Base-by-base conservation (phyloP, 2,113 vertebrate species). In the Nibea coibor region DNA sequence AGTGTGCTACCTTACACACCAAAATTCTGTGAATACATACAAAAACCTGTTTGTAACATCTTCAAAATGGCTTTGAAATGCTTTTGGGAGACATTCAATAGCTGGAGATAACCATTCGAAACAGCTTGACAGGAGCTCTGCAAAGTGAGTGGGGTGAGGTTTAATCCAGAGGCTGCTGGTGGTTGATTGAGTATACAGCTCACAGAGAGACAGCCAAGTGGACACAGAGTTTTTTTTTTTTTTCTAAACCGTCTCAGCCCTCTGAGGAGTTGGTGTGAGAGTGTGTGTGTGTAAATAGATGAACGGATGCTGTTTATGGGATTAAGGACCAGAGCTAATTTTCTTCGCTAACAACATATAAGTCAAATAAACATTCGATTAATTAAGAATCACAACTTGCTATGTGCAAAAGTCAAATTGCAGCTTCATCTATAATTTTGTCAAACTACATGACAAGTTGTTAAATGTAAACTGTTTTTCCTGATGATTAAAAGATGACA, bases 141-240 rank as follows among this genome's bases (percentile, higher is more conserved):
- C 72, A 78, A 62, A 84, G 63, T 26, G 26, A 81, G 61, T 35
- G 68, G 51, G 64, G 77, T 80, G 67, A 70, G 72, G 24, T 71
- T 82, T 84, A 84, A 90, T 83, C 72, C 72, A 63, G 58, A 70
- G 71, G 75, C 86, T 82, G 86, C 72, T 74, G 78, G 53, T 79
- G 81, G 75, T 58, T 81, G 67, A 85, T 84, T 83, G 67, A 80
- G 69, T 70, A 61, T 43, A 82, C 35, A 65, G 66, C 78, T 81
- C 77, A 83, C 64, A 87, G 81, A 68, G 19, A 75, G 81, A 69
- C 53, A 22, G 81, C 47, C 63, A 72, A 69, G 78, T 75, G 88
- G 76, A 81, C 80, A 79, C 61, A 26, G 48, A 77, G 53, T 50
- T 69, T 50, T 58, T 50, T 61, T 43, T 59, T 54, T 35, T 69